Base-by-base conservation (phyloP, 1,140 invertebrate species). In the Aphelenchoides fujianensis region DNA sequence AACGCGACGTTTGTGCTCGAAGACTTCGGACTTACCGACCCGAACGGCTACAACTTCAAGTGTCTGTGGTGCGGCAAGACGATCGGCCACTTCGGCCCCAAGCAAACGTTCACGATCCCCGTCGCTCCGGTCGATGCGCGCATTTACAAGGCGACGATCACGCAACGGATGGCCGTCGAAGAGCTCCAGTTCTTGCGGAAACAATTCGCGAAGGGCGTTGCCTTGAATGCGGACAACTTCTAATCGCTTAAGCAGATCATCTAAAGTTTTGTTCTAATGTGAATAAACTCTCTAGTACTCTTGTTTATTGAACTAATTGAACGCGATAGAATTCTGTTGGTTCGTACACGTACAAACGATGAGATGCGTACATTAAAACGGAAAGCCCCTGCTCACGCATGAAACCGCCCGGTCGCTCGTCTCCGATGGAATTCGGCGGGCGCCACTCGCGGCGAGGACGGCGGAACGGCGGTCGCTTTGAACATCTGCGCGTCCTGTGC, bases 61-160 rank as follows among this genome's bases (percentile, higher is more conserved):
- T 72, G 79, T 70, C 53, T 81, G 35, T 81, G 81, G 81, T 68
- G 30, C 54, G 76, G 64, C 34, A 41, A 70, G 32, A 23, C 67
- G 28, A 30, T 82, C 12, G 78, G 80, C 5, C 28, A 16, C 7
- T 52, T 68, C 5, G 35, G 35, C 2, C 57, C 74, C 1, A 63
- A 1, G 12, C 68, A 75, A 30, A 59, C 5, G 12, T 59, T 7
- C 19, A 5, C 5, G 7, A 59, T 59, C 23, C 19, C 5, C 27
- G 55, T 59, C 5, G 19, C 5, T 23, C 55, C 55, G 34, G 34
- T 59, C 5, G 55, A 59, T 23, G 55, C 55, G 55, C 55, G 19
- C 5, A 59, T 59, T 27, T 59, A 7, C 55, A 59, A 59, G 34
- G 55, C 55, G 7, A 59, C 55, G 23, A 59, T 59, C 55, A 59